Evolutionary conservation across 2,888 invertebrate species (phyloP), one percentile per base, ranked within the genome.

Genomic region (Baronia brevicornis): DNA sequence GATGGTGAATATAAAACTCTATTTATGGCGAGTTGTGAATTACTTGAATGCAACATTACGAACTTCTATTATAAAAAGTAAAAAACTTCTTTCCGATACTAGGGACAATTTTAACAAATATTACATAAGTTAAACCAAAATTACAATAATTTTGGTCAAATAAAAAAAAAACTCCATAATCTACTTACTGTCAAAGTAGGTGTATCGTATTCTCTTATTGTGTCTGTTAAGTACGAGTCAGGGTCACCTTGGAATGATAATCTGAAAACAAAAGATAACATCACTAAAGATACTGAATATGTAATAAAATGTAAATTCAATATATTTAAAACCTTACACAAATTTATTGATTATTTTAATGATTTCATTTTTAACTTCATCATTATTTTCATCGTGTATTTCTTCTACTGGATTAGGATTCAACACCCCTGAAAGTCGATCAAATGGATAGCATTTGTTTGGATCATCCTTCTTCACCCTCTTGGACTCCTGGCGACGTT

Each of bases 321-420:
- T 11, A n/a, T n/a, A 0, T n/a, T 19, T 5, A 21, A n/a, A 18
- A 11, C 53, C 60, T 60, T 48, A 66, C 65, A 48, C 39, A 30
- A 63, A 61, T 29, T 63, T 63, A 33, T 65, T 65, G 6, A 55
- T 50, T n/a, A 46, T 43, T 32, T 41, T 50, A 28, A 48, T 33
- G 2, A 61, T 47, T 23, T 49, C 42, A 4, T 33, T 31, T 27
- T 50, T 45, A 4, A 51, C 23, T 23, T 35, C 22, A 28, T 38
- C 44, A n/a, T 39, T 38, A 6, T 37, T 36, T 10, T 28, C 23
- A 1, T 37, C 24, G 15, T 32, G 6, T 3, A 6, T 13, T 8
- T 9, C 10, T 5, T 12, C 17, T 11, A 13, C 14, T 1, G 7
- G 17, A 11, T 11, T 38, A 8, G 7, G 10, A 7, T 17, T 7